These are phyloP conservation scores for Plodia interpunctella DNA, from an alignment of 1,140 invertebrate species.

Conservation along the genomic window DNA sequence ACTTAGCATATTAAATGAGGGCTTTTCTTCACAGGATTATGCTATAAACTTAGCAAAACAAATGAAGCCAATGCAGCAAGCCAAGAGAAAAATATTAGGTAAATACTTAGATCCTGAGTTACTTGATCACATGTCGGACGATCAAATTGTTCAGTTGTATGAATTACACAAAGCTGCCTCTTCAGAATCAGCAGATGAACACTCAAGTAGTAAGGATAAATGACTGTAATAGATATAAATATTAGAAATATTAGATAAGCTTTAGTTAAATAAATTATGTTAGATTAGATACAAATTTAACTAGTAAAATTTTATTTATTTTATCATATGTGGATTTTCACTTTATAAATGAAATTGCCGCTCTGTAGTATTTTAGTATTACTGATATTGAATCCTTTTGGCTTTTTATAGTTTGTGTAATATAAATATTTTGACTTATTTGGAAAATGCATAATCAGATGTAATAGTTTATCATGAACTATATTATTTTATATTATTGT, in stretches of 20 bases:
- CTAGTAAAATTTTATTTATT: too few relatives aligned
- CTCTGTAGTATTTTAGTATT: too few relatives aligned
- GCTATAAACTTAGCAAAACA: slow-evolving; percentile 85
- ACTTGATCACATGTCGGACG: slow-evolving; percentile 85
- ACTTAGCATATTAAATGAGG: too few relatives aligned
- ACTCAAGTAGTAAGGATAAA: not conserved
- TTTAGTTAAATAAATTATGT: not conserved
- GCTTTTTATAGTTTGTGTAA: too few relatives aligned
- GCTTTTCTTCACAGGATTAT: slow-evolving; percentile 81
- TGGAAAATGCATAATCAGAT: too few relatives aligned
- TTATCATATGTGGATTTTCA: too few relatives aligned
- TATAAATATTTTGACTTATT: too few relatives aligned
- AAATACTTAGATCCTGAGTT: slow-evolving; percentile 78
- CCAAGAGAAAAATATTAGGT: slow-evolving; percentile 78
- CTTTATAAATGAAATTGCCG: too few relatives aligned
- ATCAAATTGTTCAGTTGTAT: slow-evolving; percentile 89
- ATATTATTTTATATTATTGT: not conserved
- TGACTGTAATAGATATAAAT: not conserved
- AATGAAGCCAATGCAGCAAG: slow-evolving; percentile 80
- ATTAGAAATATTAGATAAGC: not conserved
- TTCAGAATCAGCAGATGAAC: slow-evolving; percentile 17
- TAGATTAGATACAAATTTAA: not conserved
- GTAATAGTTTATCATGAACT: too few relatives aligned
- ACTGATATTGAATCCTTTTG: too few relatives aligned
- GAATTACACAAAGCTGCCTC: slow-evolving; percentile 86